A percentile compares a stretch with the other conserved stretches of the same genome.
Conservation (phyloP, 2,888 invertebrate genomes). For the Polylopha cassiicola region DNA sequence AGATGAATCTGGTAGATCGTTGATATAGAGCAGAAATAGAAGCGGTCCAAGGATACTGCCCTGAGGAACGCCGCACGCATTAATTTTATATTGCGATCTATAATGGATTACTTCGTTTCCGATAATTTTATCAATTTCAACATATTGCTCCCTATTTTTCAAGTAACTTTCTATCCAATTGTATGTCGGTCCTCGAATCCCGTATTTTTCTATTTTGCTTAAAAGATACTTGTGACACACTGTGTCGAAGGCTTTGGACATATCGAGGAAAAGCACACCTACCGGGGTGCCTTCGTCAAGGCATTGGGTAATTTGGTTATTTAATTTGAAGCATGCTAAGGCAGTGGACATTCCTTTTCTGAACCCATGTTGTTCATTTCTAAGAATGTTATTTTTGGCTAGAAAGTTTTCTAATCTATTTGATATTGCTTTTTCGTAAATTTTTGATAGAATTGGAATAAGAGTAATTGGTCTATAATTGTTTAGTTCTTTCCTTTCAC, state of each 20-base stretch:
- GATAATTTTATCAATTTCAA: slow-evolving; percentile 29
- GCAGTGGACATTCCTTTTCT: slow-evolving; percentile 19
- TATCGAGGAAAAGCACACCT: slow-evolving; percentile 14
- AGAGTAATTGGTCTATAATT: slow-evolving; percentile 8
- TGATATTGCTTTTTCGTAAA: slow-evolving; percentile 13
- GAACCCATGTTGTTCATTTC: slow-evolving; percentile 18
- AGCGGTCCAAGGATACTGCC: background rate
- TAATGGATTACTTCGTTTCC: background rate
- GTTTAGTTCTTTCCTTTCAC: background rate
- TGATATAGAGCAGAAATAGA: too few species aligned
- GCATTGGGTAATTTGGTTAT: slow-evolving; percentile 12
- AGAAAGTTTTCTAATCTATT: slow-evolving; percentile 11
- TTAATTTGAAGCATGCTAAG: slow-evolving; percentile 16
- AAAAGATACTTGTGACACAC: slow-evolving; percentile 13
- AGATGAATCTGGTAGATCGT: too few species aligned
- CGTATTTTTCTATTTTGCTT: slow-evolving; percentile 16
- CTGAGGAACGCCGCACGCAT: background rate
- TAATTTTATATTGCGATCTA: background rate
- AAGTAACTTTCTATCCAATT: slow-evolving; percentile 14
- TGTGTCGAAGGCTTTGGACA: slow-evolving; percentile 58
- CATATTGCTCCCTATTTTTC: slow-evolving; percentile 8
- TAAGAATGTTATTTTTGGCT: slow-evolving; percentile 6
- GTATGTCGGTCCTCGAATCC: slow-evolving; percentile 11
- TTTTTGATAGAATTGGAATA: slow-evolving; percentile 14
- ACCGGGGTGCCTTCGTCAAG: slow-evolving; percentile 12